Evolutionary conservation across 2,797 vertebrate genomes (phyloP).

Genomic region (Buphagus erythrorhynchus): DNA sequence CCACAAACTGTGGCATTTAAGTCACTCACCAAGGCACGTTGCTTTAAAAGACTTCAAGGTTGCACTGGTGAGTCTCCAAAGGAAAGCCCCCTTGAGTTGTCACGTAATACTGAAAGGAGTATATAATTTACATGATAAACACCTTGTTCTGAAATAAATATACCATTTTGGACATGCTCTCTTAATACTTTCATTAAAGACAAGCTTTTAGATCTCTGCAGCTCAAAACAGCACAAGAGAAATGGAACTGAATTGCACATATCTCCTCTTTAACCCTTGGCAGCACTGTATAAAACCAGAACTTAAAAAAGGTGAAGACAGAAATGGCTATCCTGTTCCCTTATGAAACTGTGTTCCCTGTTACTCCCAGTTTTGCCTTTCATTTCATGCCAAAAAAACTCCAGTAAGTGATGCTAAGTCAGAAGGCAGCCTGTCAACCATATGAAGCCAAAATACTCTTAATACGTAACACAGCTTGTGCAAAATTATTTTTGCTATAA

Average conservation of each 20-base stretch:
- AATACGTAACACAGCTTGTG: not conserved
- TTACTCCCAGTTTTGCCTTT: not conserved
- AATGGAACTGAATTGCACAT: not conserved
- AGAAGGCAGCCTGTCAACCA: not conserved
- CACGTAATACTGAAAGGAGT: not conserved
- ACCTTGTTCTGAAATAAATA: slow-evolving; percentile 15
- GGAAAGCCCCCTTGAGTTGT: not conserved
- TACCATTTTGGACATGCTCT: not conserved
- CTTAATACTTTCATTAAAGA: not conserved
- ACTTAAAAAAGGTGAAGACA: not conserved
- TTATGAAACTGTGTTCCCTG: not conserved
- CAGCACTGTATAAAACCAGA: not conserved
- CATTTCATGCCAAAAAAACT: not conserved
- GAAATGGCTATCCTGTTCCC: not conserved
- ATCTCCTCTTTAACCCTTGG: not conserved
- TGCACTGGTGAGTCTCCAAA: not conserved
- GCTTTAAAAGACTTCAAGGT: not conserved
- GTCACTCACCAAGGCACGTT: not conserved
- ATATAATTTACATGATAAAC: not conserved
- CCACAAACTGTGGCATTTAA: not conserved
- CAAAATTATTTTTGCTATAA: not conserved
- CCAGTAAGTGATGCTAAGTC: not conserved
- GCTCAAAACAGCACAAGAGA: not conserved
- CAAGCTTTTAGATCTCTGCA: not conserved
- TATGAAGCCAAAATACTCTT: not conserved